Base-by-base conservation (phyloP, 2,797 vertebrate genomes). In the Gephyroberyx darwinii region DNA sequence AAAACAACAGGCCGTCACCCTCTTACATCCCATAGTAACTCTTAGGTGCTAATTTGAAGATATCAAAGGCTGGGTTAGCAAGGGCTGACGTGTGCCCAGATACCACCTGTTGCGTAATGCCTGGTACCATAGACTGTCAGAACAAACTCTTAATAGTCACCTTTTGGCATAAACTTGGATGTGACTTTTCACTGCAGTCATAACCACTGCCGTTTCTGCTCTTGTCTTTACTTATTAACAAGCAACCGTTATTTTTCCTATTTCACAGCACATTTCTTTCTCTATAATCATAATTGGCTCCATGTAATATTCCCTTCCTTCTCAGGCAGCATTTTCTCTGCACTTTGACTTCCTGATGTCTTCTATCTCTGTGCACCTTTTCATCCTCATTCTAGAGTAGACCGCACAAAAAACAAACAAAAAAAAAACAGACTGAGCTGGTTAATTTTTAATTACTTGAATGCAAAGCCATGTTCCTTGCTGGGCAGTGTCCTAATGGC, bases 371-470 rank as follows among this genome's bases (percentile, higher is more conserved):
- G 63, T 61, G 8, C 39, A 69, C 61, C 65, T 81, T 71, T 60
- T 51, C 60, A 84, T 84, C 73, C 51, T 54, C 48, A 26, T 67
- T 67, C 47, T 67, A 64, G 37, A 71, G 73, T 64, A 71, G 53
- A 71, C 59, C 51, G 64, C 58, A 63, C 59, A 75, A 75, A 80
- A 74, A 70, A 80, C 71, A 70, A 56, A 63, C 59, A 75, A 75
- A 80, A 74, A 70, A 80, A 74, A 70, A 56, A 77, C 78, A 83
- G 81, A 84, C 86, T 78, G 83, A 85, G 75, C 81, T 90, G 73
- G 37, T 91, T 82, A 90, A 92, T 91, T 87, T 90, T 92, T 91
- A 88, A 92, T 91, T 75, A 78, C 75, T 78, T 79, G 82, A 90
- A 87, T 84, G 84, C 79, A 80, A 78, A 87, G 74, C 65, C 2